These are phyloP conservation scores for Lacerta viridis DNA, from an alignment of 2,797 vertebrate species.

Conservation along the genomic window DNA sequence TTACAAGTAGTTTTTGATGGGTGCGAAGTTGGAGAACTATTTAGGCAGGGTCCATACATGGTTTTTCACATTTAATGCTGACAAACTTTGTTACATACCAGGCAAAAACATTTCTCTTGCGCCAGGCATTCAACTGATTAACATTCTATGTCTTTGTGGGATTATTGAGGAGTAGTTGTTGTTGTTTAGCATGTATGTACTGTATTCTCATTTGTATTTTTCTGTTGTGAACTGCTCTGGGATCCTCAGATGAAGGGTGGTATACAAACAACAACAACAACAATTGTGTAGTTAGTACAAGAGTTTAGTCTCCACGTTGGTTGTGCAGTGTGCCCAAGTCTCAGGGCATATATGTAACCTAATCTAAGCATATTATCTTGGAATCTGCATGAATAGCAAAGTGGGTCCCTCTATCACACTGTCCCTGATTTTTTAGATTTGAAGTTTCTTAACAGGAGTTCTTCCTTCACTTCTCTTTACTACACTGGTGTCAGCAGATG, in stretches of 20 bases:
- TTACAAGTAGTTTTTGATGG: background rate
- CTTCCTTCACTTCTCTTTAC: background rate
- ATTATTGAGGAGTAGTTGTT: no score
- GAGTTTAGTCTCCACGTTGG: background rate
- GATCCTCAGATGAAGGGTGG: no score
- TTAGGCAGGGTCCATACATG: background rate
- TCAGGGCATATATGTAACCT: background rate
- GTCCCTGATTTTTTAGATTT: no score
- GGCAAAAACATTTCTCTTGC: no score
- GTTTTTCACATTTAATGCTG: background rate
- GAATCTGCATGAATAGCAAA: no score
- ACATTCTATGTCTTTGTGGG: no score
- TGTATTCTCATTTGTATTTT: no score
- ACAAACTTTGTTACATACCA: background rate
- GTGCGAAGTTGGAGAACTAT: background rate
- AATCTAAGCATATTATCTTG: background rate
- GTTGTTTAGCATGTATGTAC: no score
- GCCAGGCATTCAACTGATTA: no score
- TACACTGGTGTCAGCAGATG: background rate
- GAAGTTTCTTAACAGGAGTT: no score
- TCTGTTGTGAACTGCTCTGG: no score
- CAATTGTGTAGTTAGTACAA: background rate
- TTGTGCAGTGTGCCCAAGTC: background rate
- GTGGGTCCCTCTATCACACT: background rate
- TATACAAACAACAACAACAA: no score